Base-by-base conservation (phyloP, 64 coral and sea anemone genomes). In the Actinia equina region DNA sequence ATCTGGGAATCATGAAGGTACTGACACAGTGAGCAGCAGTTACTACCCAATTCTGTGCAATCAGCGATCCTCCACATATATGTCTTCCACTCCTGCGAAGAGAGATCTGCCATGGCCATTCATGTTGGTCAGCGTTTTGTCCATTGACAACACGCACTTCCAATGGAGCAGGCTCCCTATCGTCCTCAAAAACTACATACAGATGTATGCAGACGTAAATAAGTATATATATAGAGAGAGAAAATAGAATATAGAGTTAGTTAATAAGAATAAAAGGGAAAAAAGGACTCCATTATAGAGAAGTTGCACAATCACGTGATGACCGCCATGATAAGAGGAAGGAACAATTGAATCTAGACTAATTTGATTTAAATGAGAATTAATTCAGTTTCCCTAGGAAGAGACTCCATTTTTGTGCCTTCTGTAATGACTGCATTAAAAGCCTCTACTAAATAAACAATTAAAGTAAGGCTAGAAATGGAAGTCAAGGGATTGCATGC, bases 21-120 rank as follows among this genome's bases (percentile, higher is more conserved):
- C 88, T 88, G 81, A 84, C 90, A 83, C 90, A 92, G 22, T 92
- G 90, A 15, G 90, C 77, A 55, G 90, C 90, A 23, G 90, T 92
- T 18, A 92, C 23, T 3, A 87, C 62, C 90, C 90, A 92, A 1
- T 25, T 15, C 4, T 4, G 3, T 6, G 58, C 17, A 20, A 92
- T 92, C 7, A 92, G 51, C 15, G 90, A 92, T 82, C 90, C 90
- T 8, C 90, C 90, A 44, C 90, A 92, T 9, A 92, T 92, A 46
- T 87, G 85, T 0, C 60, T 4, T 8, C 90, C 85, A 6, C 30
- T 65, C 1, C 52, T 18, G 6, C 85, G 23, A n/a, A 97, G 88
- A 3, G 91, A 93, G 5, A 97, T 93, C 83, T 97, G 94, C 94
- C 94, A 97, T 9, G 94, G 94, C 94, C 91, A 97, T 0, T 87